Percentiles rank a stretch among this genome's conserved stretches.
phyloP scores from a whole-genome alignment of 2,797 vertebrate species.

The Notolabrus celidotus region DNA sequence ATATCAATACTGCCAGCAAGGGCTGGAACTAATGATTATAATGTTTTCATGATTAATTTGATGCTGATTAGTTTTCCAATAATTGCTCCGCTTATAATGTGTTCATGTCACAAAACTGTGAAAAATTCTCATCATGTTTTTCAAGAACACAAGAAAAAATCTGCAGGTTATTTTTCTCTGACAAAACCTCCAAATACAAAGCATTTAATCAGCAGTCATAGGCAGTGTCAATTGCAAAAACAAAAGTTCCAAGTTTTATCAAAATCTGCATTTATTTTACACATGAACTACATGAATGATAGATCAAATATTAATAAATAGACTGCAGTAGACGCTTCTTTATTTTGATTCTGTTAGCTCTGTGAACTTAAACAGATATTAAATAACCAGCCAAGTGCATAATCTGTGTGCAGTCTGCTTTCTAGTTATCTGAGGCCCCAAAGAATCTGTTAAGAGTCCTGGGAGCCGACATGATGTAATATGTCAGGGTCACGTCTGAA shows the following conservation, averaged over 20 bases:
- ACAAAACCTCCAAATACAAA: not conserved
- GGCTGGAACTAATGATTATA: not conserved
- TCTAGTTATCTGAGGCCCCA: constrained; percentile 31
- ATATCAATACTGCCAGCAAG: not conserved
- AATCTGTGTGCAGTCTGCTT: constrained; percentile 1
- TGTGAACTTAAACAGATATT: not conserved
- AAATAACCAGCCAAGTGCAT: constrained; percentile 1
- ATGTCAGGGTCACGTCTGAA: constrained; percentile 46
- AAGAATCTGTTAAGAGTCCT: constrained; percentile 20
- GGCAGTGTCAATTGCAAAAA: too few relatives aligned
- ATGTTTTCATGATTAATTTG: constrained; percentile 4
- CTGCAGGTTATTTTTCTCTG: not conserved
- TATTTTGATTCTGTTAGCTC: not conserved
- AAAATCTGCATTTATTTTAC: not conserved
- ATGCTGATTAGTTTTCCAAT: constrained; percentile 1
- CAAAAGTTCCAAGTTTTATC: too few relatives aligned
- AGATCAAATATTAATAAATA: not conserved
- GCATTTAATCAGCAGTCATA: too few relatives aligned
- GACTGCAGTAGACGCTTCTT: not conserved
- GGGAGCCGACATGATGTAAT: constrained; percentile 46
- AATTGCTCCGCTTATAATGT: not conserved
- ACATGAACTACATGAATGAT: not conserved
- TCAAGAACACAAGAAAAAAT: not conserved
- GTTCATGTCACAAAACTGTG: not conserved
- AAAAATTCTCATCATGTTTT: not conserved